Base-by-base conservation (phyloP, 2,888 invertebrate genomes). In the Anthophora plumipes region DNA sequence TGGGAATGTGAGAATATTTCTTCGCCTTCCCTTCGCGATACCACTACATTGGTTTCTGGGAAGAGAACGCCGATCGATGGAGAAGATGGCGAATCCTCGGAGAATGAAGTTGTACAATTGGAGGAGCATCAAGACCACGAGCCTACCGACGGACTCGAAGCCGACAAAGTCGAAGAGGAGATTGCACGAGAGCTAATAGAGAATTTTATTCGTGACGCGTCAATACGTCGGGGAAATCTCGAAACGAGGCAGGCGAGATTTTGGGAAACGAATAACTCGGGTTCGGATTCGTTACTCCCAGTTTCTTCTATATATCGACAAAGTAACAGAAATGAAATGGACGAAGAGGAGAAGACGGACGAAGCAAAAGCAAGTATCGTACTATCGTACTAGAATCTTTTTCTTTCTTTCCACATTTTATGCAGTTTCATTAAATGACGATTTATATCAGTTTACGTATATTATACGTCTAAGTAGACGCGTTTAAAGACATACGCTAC, bases 181-280 rank as follows among this genome's bases (percentile, higher is more conserved):
- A 85, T 81, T 5, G 85, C 83, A 0, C 73, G 43, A 59, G 87
- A 87, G 83, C 74, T 86, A 11, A 85, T 85, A 55, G 64, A 71
- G 20, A 50, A 68, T 57, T 43, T 79, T 43, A 66, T 54, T 50
- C 52, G 11, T 17, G 80, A 67, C 8, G 11, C 43, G n/a, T 14
- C 31, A 12, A 31, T 12, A 1, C 22, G 12, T 39, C 9, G 8
- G 12, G 25, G 20, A 8, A 22, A 7, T 14, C 9, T 11, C 17
- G 55, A 60, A 6, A 31, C 48, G 0, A 41, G 11, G 12, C 8
- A 31, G 17, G 17, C 7, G 31, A 25, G 2, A 4, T 0, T 9
- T 50, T 37, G 14, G 9, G 1, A 50, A 39, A 0, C 1, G 5
- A 12, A 52, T n/a, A n/a, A n/a, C n/a, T n/a, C n/a, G n/a, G n/a